These are phyloP conservation scores for Drosophila maculinotata DNA, from an alignment of 2,888 invertebrate genomes.

Conservation along the genomic window DNA sequence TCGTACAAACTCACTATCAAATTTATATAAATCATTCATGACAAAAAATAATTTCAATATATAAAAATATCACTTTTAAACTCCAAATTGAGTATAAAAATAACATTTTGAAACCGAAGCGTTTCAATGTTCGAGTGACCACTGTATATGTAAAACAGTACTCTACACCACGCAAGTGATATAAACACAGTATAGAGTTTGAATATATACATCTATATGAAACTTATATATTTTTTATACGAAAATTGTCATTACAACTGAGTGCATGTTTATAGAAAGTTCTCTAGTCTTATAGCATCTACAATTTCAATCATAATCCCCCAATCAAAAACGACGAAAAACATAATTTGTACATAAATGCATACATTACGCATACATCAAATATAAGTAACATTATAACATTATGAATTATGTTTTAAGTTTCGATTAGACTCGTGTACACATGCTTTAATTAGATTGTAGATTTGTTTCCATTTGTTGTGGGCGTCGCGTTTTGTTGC, in stretches of 20 bases:
- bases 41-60: too few species aligned
- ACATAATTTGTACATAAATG: constrained; percentile 46
- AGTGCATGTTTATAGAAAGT: constrained; percentile 64
- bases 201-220: constrained; percentile 42
- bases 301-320: constrained; percentile 40
- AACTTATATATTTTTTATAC: constrained; percentile 73
- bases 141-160: constrained; percentile 23
- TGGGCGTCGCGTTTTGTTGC: constrained; percentile 72
- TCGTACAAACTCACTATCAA: too few species aligned
- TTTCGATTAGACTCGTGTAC: constrained; percentile 62
- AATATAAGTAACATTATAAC: constrained; percentile 37
- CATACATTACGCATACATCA: constrained; percentile 30
- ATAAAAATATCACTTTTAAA: too few species aligned
- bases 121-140: background rate
- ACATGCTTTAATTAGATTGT: constrained; percentile 80
- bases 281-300: constrained; percentile 68
- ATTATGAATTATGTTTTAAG: constrained; percentile 35
- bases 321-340: background rate
- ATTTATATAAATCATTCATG: background rate
- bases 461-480: constrained; percentile 74
- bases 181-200: constrained; percentile 56
- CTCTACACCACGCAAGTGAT: constrained; percentile 63
- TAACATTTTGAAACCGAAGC: too few species aligned
- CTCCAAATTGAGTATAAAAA: too few species aligned
- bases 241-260: constrained; percentile 59